Percentiles rank a stretch among this genome's conserved stretches.
phyloP scores from a whole-genome alignment of 2,797 vertebrate genomes.

The Scyliorhinus canicula region DNA sequence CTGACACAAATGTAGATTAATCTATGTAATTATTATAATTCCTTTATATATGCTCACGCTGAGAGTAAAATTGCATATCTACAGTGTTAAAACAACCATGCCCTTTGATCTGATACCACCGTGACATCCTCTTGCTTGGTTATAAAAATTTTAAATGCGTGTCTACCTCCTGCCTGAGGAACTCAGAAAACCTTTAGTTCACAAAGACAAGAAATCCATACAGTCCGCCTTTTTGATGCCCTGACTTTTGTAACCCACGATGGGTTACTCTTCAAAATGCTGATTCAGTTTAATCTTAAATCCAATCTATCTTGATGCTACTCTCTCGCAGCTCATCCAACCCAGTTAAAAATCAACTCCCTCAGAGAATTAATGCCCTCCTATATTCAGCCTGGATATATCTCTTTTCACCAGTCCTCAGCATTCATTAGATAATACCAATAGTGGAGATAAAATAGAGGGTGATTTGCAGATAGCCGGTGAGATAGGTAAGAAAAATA shows the following conservation, averaged over 20 bases:
- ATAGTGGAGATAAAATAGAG: neutral
- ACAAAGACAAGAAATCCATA: neutral
- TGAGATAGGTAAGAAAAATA: neutral
- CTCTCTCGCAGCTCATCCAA: no score
- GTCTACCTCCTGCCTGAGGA: neutral
- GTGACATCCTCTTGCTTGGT: neutral
- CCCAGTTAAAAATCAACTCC: neutral
- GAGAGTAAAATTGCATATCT: neutral
- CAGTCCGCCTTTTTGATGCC: neutral
- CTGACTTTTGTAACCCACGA: neutral
- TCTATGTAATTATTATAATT: neutral
- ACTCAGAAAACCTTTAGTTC: neutral
- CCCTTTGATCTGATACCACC: neutral
- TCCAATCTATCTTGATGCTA: neutral
- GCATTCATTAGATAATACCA: neutral
- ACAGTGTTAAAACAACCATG: neutral
- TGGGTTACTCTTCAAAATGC: neutral
- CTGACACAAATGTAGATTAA: neutral
- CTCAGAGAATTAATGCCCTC: neutral
- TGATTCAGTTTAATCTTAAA: neutral
- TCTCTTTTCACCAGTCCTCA: neutral
- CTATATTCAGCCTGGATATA: no score
- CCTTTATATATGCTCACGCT: neutral
- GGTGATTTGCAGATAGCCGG: neutral
- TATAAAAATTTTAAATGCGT: neutral